Percentiles rank a stretch among this genome's conserved stretches.
phyloP scores from a whole-genome alignment of 2,797 vertebrate species.

The Leptatherina wallacei region DNA sequence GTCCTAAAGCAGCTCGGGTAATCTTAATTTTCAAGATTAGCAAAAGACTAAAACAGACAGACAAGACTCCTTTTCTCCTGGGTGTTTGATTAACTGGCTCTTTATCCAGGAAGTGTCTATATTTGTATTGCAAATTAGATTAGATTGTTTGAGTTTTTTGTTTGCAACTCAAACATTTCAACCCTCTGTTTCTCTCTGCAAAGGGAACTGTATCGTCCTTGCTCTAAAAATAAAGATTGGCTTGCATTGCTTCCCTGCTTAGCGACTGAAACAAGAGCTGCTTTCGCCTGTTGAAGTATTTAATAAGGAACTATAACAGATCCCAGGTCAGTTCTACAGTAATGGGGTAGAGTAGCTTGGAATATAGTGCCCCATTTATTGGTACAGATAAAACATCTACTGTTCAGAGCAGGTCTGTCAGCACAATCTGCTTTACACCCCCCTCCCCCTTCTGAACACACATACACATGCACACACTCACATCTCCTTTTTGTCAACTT shows the following conservation, averaged over 20 bases:
- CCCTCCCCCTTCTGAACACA: constrained; percentile 9
- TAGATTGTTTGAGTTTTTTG: neutral
- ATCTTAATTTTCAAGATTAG: neutral
- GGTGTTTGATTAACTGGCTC: neutral
- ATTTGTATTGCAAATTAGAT: neutral
- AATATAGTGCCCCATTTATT: constrained; percentile 54
- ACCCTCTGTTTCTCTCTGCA: neutral
- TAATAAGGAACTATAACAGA: constrained; percentile 39
- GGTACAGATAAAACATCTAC: constrained; percentile 60
- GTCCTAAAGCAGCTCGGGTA: neutral
- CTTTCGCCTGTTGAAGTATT: constrained; percentile 38
- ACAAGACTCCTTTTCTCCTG: neutral
- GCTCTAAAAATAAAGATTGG: constrained; percentile 23
- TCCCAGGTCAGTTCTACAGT: constrained; percentile 25
- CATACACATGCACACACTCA: constrained; percentile 6
- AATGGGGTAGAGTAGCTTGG: neutral
- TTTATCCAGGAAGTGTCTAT: neutral
- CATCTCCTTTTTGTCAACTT: constrained; percentile 34
- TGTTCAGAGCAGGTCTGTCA: constrained; percentile 59
- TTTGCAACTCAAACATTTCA: neutral
- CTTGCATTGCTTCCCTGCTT: neutral
- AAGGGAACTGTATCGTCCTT: neutral
- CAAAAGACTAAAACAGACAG: neutral
- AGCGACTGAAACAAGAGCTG: constrained; percentile 27
- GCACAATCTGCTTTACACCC: constrained; percentile 30